These are phyloP conservation scores for Ursus arctos DNA, from an alignment of 2,113 vertebrate species.

Conservation along the genomic window DNA sequence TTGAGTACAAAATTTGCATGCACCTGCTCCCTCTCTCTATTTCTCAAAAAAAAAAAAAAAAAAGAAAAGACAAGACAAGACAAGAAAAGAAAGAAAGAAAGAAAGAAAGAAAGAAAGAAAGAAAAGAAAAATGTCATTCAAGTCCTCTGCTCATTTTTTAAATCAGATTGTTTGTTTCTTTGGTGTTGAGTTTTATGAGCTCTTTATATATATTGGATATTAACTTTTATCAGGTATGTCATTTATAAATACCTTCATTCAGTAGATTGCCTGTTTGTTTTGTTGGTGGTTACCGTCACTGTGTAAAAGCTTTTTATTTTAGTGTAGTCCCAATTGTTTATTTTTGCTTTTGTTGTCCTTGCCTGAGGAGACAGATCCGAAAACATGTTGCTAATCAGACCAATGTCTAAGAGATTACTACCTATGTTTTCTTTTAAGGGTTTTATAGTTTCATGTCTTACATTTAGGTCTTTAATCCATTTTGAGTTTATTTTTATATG, in stretches of 20 bases:
- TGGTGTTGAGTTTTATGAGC: not conserved
- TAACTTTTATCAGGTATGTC: not conserved
- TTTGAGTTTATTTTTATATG: not conserved
- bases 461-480: not conserved
- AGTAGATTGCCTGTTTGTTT: not conserved
- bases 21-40: not conserved
- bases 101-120: not conserved
- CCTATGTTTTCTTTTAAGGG: not conserved
- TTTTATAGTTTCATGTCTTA: not conserved
- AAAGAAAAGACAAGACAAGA: not conserved
- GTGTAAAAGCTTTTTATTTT: not conserved
- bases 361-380: not conserved
- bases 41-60: not conserved
- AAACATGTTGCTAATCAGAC: not conserved
- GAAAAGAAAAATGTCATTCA: not conserved
- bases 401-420: not conserved
- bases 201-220: not conserved
- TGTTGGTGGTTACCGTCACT: not conserved
- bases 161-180: not conserved
- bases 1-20: not conserved
- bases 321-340: not conserved
- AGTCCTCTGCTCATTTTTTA: not conserved
- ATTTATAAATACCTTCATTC: not conserved
- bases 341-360: not conserved
- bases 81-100: not conserved